These are phyloP conservation scores for Sthenelais limicola DNA, from an alignment of 2,888 invertebrate species.

Conservation along the genomic window DNA sequence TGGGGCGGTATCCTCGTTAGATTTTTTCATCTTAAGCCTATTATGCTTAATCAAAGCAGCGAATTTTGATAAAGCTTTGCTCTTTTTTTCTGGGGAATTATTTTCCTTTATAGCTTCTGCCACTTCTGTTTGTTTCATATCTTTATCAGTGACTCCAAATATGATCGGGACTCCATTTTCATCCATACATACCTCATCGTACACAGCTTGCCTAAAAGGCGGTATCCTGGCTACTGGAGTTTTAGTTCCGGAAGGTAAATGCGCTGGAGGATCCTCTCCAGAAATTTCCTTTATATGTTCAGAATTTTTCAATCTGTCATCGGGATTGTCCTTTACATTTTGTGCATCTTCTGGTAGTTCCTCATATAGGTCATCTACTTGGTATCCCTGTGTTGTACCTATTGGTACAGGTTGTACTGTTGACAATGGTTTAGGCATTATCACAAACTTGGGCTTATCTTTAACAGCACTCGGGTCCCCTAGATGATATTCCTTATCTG, in stretches of 20 bases:
- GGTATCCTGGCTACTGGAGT: conserved; percentile 13
- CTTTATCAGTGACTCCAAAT: not conserved
- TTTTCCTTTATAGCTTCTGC: not conserved
- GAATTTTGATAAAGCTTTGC: conserved; percentile 1
- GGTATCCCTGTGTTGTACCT: too few relatives aligned
- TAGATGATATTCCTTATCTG: too few relatives aligned
- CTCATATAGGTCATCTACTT: too few relatives aligned
- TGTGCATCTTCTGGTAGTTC: conserved; percentile 12
- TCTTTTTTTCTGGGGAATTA: not conserved
- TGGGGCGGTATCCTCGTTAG: not conserved
- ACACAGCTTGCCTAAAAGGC: conserved; percentile 8
- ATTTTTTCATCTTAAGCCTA: conserved; percentile 11
- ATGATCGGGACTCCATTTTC: not conserved
- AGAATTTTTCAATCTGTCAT: too few relatives aligned
- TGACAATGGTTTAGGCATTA: too few relatives aligned
- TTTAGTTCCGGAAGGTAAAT: too few relatives aligned
- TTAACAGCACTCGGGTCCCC: too few relatives aligned
- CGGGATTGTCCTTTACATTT: too few relatives aligned
- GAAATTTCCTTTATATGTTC: too few relatives aligned
- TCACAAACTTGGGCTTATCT: too few relatives aligned
- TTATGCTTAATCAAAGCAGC: conserved; percentile 12
- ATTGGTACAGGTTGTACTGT: too few relatives aligned
- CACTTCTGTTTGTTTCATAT: not conserved
- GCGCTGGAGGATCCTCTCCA: too few relatives aligned
- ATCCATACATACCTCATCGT: conserved; percentile 19